A percentile compares a stretch with the other conserved stretches of the same genome.
Evolutionary conservation across 2,888 invertebrate genomes (phyloP).

Genomic region (Neocrepidodera transversa): DNA sequence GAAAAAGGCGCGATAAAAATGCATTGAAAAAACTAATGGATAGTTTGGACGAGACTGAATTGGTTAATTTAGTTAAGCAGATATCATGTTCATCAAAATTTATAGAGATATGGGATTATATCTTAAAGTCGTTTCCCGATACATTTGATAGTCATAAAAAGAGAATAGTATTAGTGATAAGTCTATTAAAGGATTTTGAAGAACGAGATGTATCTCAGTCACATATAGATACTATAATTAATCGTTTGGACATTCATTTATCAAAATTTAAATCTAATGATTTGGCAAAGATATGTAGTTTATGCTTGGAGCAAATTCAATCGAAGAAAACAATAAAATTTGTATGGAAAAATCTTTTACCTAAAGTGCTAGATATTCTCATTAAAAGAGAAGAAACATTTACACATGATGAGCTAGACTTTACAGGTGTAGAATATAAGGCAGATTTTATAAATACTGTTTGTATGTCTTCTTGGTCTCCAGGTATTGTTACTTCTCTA

Average conservation of each 20-base stretch:
- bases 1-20: slow-evolving; percentile 47
- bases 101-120: slow-evolving; percentile 52
- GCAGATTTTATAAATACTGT: slow-evolving; percentile 67
- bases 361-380: slow-evolving; percentile 67
- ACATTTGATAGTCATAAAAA: slow-evolving; percentile 48
- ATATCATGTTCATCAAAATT: slow-evolving; percentile 47
- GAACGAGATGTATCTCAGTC: slow-evolving; percentile 46
- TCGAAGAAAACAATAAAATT: slow-evolving; percentile 61
- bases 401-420: slow-evolving; percentile 66
- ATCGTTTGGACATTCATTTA: slow-evolving; percentile 62
- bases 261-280: slow-evolving; percentile 63
- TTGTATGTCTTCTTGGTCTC: slow-evolving; percentile 68
- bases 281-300: slow-evolving; percentile 64
- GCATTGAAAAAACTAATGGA: slow-evolving; percentile 46
- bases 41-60: slow-evolving; percentile 39
- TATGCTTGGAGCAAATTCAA: slow-evolving; percentile 65
- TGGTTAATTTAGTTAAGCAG: slow-evolving; percentile 44
- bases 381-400: slow-evolving; percentile 64
- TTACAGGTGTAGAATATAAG: slow-evolving; percentile 68
- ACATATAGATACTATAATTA: slow-evolving; percentile 62
- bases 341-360: slow-evolving; percentile 75
- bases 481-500: slow-evolving; percentile 67
- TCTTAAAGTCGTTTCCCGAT: slow-evolving; percentile 51
- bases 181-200: slow-evolving; percentile 51
- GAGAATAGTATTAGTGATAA: slow-evolving; percentile 48